These are phyloP conservation scores for Scylla paramamosain DNA, from an alignment of 1,140 invertebrate species.

Conservation along the genomic window DNA sequence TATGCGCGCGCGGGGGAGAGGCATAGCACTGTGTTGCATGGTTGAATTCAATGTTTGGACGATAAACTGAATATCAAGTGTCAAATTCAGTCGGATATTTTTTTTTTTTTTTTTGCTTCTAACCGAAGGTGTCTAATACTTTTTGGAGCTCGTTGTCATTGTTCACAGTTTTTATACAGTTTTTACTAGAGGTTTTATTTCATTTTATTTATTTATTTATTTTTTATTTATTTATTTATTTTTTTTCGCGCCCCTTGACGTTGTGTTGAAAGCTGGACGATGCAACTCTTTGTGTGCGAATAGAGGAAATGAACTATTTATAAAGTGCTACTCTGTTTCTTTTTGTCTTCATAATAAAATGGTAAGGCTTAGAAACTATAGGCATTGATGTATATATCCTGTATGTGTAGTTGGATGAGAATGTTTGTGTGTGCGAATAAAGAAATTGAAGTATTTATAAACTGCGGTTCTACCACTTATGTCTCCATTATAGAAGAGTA, in stretches of 20 bases:
- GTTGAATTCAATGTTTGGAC: neutral
- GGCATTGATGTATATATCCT: too few species aligned
- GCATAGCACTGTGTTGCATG: neutral
- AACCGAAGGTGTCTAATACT: neutral
- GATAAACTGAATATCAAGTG: neutral
- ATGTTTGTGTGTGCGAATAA: neutral
- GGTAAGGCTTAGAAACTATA: too few species aligned
- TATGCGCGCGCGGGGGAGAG: neutral
- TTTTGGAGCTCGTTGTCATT: slow-evolving; percentile 8
- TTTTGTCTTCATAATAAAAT: too few species aligned
- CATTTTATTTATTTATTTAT: too few species aligned
- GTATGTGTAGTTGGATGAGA: too few species aligned
- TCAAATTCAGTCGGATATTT: slow-evolving; percentile 1
- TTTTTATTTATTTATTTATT: too few species aligned
- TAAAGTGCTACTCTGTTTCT: too few species aligned
- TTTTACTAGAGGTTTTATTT: neutral
- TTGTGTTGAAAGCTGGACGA: neutral
- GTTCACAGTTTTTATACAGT: neutral
- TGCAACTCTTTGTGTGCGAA: neutral
- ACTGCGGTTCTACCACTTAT: too few species aligned
- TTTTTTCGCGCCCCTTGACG: neutral
- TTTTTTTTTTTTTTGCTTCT: neutral
- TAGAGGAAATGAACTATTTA: too few species aligned
- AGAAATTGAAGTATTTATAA: too few species aligned
- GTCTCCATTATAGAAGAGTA: too few species aligned